Conservation (phyloP, 2,888 invertebrate genomes). For the Netelia virgata region DNA sequence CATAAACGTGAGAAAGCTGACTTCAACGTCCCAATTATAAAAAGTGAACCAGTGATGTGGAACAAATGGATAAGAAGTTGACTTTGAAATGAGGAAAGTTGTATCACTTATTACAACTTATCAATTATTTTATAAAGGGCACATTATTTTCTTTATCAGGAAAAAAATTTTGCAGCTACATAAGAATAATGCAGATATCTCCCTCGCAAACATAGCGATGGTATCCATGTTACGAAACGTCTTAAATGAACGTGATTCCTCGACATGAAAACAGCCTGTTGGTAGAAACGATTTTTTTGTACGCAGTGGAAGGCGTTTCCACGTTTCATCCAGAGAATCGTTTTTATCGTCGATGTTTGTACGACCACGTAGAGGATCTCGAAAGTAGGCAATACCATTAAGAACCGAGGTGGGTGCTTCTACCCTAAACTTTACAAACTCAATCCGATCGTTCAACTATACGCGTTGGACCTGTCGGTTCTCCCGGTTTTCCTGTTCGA, state of each 20-base stretch:
- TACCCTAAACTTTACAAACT: constrained; percentile 77
- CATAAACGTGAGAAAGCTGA: too few relatives aligned
- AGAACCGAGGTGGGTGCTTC: constrained; percentile 42
- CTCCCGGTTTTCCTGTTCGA: constrained; percentile 66
- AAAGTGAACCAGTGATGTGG: too few relatives aligned
- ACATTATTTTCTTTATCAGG: too few relatives aligned
- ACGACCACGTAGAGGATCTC: constrained; percentile 69
- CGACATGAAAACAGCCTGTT: neutral
- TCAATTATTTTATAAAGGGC: too few relatives aligned
- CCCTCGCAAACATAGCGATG: too few relatives aligned
- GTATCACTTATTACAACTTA: too few relatives aligned
- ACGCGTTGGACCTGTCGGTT: constrained; percentile 57
- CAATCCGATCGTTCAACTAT: constrained; percentile 74
- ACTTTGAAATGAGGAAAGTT: too few relatives aligned
- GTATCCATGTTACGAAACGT: too few relatives aligned
- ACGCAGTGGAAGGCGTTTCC: constrained; percentile 17
- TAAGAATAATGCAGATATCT: too few relatives aligned
- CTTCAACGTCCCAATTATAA: too few relatives aligned
- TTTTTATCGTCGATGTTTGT: constrained; percentile 76
- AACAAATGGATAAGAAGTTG: too few relatives aligned
- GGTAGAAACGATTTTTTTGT: neutral
- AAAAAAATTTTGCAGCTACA: too few relatives aligned
- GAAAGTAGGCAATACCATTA: constrained; percentile 79
- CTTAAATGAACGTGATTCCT: neutral
- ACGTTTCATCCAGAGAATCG: constrained; percentile 57